Base-by-base conservation (phyloP, 2,113 vertebrate species). In the Alouatta palliata region DNA sequence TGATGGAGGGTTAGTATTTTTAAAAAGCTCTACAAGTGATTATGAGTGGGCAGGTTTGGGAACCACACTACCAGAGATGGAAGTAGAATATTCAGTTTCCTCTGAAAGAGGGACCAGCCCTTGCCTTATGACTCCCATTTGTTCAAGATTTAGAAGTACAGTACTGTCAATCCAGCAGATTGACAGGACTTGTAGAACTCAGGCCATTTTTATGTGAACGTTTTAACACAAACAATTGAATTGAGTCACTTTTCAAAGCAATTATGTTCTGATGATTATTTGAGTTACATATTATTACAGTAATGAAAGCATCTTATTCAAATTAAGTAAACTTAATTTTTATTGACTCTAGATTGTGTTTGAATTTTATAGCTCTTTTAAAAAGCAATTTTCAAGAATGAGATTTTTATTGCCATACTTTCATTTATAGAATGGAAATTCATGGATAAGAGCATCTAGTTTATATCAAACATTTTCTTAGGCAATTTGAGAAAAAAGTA, bases 401-500 rank as follows among this genome's bases (percentile, higher is more conserved):
- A 64, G 16, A 30, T 56, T 95, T 94, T 96, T 84, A 84, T 83
- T 96, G 19, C 49, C 2, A n/a, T 91, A 52, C 27, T 96, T 82
- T 91, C 14, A 47, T 52, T 40, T 89, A 27, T 82, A 56, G 90
- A 91, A 49, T 95, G 13, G 21, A 89, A 87, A 80, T 58, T 89
- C 6, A 35, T n/a, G 9, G 61, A 27, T 86, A 47, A 86, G 93
- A 85, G 2, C 3, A 92, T 70, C 20, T 82, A 71, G 11, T 49
- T 52, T 87, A 66, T 70, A 73, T 3, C 68, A 80, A 82, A 66
- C 32, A 43, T 86, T 85, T 88, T 80, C 45, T 90, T 70, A 70
- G 52, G 21, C 47, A 64, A 87, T 21, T 54, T 84, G 70, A 94
- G 13, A 77, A 70, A 80, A 58, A 54, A 6, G 8, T 90, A 32